Base-by-base conservation (phyloP, 2,888 invertebrate species). In the Plusia festucae region DNA sequence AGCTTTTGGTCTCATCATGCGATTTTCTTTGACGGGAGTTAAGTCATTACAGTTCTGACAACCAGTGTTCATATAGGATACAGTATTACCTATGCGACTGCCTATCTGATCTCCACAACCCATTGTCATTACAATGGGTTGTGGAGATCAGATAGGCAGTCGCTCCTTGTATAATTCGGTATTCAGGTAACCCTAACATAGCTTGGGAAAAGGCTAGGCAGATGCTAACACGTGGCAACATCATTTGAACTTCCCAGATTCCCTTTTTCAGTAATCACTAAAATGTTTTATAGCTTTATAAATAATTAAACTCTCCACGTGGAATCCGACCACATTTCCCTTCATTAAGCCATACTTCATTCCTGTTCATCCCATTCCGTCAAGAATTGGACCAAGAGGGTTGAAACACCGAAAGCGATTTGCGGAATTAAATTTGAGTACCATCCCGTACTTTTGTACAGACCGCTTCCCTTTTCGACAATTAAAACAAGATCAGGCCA, bases 401-500 rank as follows among this genome's bases (percentile, higher is more conserved):
- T 82, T 81, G 79, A 40, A 44, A 58, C 72, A 74, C 77, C 32
- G 81, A 79, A 81, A 83, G 79, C 83, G 84, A 86, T 88, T 87
- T 82, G 78, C 83, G 64, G 82, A 87, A 88, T 89, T 85, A 86
- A 88, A 90, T 85, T 85, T 86, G 79, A 85, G 81, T 76, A 81
- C 66, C 70, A 83, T 75, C 78, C 70, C 59, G 54, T 68, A 75
- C 78, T 83, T 79, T 71, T 63, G 65, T 65, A 72, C 82, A 77
- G 78, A 73, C 80, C 79, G 78, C 70, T 81, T 82, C 82, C 88
- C 85, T 85, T 85, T 85, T 84, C 85, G 81, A 82, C 90, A 90
- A 90, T 91, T 91, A 91, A 91, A 91, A 85, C 78, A 82, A 88
- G 88, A 91, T 92, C 90, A 90, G 85, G 79, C 80, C 76, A 78